phyloP scores from a whole-genome alignment of 2,888 invertebrate genomes.

The Leptopilina myrica region DNA sequence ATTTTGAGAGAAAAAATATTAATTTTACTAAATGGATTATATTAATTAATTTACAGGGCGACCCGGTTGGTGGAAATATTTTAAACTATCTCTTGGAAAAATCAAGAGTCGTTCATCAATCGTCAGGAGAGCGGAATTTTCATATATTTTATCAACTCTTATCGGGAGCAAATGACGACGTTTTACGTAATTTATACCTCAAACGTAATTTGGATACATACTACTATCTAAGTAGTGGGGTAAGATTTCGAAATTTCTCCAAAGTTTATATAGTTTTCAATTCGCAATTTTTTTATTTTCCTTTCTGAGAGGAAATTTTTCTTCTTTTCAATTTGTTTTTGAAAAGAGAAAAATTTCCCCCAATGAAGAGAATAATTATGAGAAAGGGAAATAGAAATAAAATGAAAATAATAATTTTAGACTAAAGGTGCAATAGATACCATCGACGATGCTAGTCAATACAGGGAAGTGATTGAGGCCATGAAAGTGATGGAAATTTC shows the following conservation, averaged over 20 bases:
- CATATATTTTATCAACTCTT: conserved; percentile 94
- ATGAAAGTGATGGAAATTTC: conserved; percentile 88
- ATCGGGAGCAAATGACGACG: conserved; percentile 83
- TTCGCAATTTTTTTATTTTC: too few relatives aligned
- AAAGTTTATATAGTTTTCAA: background rate
- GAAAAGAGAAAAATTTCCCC: background rate
- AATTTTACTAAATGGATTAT: background rate
- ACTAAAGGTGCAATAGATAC: conserved; percentile 75
- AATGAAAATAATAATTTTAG: conserved; percentile 66
- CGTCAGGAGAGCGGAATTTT: conserved; percentile 91
- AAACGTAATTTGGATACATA: conserved; percentile 84
- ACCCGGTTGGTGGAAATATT: conserved; percentile 91
- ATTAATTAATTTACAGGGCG: conserved; percentile 77
- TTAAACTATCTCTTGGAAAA: conserved; percentile 94
- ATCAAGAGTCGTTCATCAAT: conserved; percentile 91
- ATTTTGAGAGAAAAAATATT: background rate
- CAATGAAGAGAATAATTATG: too few relatives aligned
- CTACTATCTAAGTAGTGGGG: conserved; percentile 87
- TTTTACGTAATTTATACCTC: conserved; percentile 83
- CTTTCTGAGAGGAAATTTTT: too few relatives aligned
- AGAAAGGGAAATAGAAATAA: background rate
- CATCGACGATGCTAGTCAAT: conserved; percentile 84
- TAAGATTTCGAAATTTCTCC: conserved; percentile 75
- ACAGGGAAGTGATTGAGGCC: conserved; percentile 84
- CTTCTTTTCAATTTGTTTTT: background rate